These are phyloP conservation scores for Sebastes hubbsi DNA, from an alignment of 2,797 vertebrate species.

Conservation along the genomic window DNA sequence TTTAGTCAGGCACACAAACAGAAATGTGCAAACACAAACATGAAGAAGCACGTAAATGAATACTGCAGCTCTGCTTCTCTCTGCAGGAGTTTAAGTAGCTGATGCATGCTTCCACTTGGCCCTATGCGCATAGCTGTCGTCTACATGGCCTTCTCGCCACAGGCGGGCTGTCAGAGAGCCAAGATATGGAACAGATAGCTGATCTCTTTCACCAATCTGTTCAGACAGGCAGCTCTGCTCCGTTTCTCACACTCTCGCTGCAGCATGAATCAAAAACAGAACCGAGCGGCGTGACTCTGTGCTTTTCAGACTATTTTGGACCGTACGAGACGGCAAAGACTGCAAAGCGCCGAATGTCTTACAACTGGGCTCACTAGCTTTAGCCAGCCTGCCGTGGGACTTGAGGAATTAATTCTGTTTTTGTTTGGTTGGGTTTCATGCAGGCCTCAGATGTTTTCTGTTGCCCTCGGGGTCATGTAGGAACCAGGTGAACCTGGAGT, in stretches of 20 bases:
- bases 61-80: not conserved
- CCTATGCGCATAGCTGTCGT: not conserved
- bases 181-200: conserved; percentile 45
- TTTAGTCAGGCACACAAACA: not conserved
- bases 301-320: conserved; percentile 11
- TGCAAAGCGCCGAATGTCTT: not conserved
- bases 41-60: conserved; percentile 23
- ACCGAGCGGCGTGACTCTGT: too few species aligned
- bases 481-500: conserved; percentile 43
- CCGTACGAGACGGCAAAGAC: not conserved
- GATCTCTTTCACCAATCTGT: conserved; percentile 52
- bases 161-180: conserved; percentile 47
- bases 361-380: not conserved
- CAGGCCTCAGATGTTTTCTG: conserved; percentile 29
- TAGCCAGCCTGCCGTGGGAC: not conserved
- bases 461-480: conserved; percentile 1
- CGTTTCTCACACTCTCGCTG: conserved; percentile 33
- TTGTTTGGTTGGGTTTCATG: conserved; percentile 25
- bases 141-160: conserved; percentile 29
- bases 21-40: conserved; percentile 37
- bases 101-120: conserved; percentile 21
- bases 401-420: conserved; percentile 5
- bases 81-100: not conserved
- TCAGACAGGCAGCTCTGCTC: conserved; percentile 57
- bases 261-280: conserved; percentile 45